These are phyloP conservation scores for Nothobranchius furzeri DNA, from an alignment of 2,113 vertebrate species.

Conservation along the genomic window DNA sequence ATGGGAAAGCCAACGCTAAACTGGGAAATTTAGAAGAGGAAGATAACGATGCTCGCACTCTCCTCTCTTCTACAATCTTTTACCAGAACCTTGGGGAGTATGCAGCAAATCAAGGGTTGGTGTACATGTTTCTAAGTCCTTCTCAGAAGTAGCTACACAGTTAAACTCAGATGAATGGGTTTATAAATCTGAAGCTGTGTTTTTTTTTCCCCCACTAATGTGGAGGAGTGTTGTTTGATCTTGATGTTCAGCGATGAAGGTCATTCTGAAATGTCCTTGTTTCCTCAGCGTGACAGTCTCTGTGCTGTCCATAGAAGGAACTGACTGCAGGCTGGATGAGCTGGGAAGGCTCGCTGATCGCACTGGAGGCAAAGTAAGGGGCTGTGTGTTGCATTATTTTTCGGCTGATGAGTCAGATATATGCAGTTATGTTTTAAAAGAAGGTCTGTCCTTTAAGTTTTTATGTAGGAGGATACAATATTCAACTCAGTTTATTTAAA, in stretches of 20 bases:
- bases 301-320: constrained; percentile 79
- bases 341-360: constrained; percentile 78
- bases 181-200: background rate
- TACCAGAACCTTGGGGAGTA: constrained; percentile 77
- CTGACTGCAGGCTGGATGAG: constrained; percentile 80
- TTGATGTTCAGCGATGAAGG: constrained; percentile 5
- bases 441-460: too few species aligned
- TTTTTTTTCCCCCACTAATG: background rate
- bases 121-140: constrained; percentile 2
- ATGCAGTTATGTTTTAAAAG: too few species aligned
- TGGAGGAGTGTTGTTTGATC: background rate
- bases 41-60: constrained; percentile 59
- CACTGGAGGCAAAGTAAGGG: constrained; percentile 76
- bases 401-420: background rate
- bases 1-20: constrained; percentile 79
- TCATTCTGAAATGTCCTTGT: constrained; percentile 23
- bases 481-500: too few species aligned
- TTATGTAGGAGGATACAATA: too few species aligned
- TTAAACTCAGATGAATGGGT: background rate
- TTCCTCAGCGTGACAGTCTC: constrained; percentile 77
- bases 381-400: too few species aligned
- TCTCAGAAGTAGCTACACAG: background rate
- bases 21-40: constrained; percentile 77
- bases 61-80: constrained; percentile 76
- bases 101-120: constrained; percentile 72